A percentile compares a stretch with the other conserved stretches of the same genome.
phyloP scores from a whole-genome alignment of 2,797 vertebrate genomes.

The Hippocampus kuda region DNA sequence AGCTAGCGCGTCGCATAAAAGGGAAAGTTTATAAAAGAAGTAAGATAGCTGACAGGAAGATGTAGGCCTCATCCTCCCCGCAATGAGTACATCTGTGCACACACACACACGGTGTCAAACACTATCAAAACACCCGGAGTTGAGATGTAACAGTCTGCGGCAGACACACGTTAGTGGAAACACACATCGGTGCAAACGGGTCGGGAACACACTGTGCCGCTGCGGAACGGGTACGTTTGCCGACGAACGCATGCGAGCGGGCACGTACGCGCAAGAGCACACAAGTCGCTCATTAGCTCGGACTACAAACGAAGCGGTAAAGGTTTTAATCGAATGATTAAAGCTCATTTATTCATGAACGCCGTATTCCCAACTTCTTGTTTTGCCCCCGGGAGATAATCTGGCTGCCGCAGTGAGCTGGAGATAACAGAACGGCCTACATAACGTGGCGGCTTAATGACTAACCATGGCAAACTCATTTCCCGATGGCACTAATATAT shows the following conservation, averaged over 20 bases:
- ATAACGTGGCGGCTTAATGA: slow-evolving; percentile 48
- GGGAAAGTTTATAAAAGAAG: slow-evolving; percentile 6
- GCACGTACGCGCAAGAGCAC: not conserved
- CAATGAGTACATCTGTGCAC: slow-evolving; percentile 41
- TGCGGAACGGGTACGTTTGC: not conserved
- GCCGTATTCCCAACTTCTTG: not conserved
- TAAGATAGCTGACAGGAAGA: slow-evolving; percentile 59
- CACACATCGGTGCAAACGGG: slow-evolving; percentile 8
- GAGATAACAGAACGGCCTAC: slow-evolving; percentile 42
- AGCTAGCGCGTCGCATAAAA: not conserved
- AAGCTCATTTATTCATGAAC: not conserved
- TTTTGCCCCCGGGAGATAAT: slow-evolving; percentile 5
- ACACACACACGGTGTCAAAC: slow-evolving; percentile 14
- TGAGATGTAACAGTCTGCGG: slow-evolving; percentile 21
- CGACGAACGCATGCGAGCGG: not conserved
- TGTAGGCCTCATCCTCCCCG: slow-evolving; percentile 15
- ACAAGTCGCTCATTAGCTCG: slow-evolving; percentile 12
- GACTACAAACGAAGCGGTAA: not conserved
- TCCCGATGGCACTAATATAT: slow-evolving; percentile 37
- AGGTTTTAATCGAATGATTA: not conserved
- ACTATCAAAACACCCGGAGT: slow-evolving; percentile 40
- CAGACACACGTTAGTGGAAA: slow-evolving; percentile 21
- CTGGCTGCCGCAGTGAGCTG: slow-evolving; percentile 18
- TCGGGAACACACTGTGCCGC: not conserved
- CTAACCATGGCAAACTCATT: slow-evolving; percentile 45